phyloP scores from a whole-genome alignment of 2,888 invertebrate species.

The Sesamia inferens region DNA sequence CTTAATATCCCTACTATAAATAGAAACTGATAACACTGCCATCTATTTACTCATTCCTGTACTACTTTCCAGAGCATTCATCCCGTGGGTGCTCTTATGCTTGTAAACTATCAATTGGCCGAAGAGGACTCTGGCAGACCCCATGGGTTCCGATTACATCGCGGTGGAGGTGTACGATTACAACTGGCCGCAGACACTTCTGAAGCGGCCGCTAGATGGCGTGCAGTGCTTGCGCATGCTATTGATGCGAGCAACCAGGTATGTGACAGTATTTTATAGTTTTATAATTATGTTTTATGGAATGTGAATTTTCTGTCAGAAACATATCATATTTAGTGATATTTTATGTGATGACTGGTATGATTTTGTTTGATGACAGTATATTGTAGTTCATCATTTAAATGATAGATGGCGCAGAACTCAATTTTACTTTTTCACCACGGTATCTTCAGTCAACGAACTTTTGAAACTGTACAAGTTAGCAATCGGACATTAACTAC shows the following conservation, averaged over 20 bases:
- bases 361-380: too few species aligned
- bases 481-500: constrained; percentile 20
- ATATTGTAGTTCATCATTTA: constrained; percentile 6
- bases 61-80: constrained; percentile 92
- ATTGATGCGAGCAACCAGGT: constrained; percentile 93
- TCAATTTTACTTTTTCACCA: not conserved
- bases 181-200: constrained; percentile 95
- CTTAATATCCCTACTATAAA: too few species aligned
- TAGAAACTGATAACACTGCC: constrained; percentile 39
- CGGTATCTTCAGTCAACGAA: constrained; percentile 30
- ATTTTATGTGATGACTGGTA: too few species aligned
- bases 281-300: not conserved
- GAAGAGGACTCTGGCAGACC: constrained; percentile 92
- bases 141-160: constrained; percentile 93
- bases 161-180: constrained; percentile 92
- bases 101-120: constrained; percentile 94
- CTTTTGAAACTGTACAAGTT: constrained; percentile 33
- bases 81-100: constrained; percentile 96
- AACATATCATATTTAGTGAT: not conserved
- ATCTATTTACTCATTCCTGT: constrained; percentile 49
- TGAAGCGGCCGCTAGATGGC: constrained; percentile 93
- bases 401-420: constrained; percentile 50
- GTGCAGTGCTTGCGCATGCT: constrained; percentile 94
- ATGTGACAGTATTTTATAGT: constrained; percentile 11
- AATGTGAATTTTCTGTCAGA: not conserved